These are phyloP conservation scores for Nothobranchius kuhntae DNA, from an alignment of 2,113 vertebrate genomes.

Conservation along the genomic window DNA sequence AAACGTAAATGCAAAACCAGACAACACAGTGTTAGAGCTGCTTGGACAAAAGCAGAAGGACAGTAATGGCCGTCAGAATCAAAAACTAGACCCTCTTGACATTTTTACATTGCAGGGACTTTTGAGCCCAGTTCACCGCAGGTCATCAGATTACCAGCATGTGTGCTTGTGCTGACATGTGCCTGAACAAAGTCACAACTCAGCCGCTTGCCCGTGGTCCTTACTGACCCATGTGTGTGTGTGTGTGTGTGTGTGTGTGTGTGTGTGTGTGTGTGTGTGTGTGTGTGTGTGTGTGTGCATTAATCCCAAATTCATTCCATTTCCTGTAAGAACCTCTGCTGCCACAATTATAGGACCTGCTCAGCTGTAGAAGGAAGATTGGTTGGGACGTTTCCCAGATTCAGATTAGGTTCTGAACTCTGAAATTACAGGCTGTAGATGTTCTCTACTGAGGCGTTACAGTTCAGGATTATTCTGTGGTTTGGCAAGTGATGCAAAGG, in stretches of 20 bases:
- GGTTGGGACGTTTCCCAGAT: slow-evolving; percentile 59
- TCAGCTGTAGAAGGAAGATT: slow-evolving; percentile 36
- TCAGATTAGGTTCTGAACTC: slow-evolving; percentile 57
- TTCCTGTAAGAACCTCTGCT: slow-evolving; percentile 15
- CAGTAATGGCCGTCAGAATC: slow-evolving; percentile 52
- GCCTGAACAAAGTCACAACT: slow-evolving; percentile 37
- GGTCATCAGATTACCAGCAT: slow-evolving; percentile 45
- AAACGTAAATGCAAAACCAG: too few relatives aligned
- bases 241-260: too few relatives aligned
- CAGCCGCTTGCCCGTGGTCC: too few relatives aligned
- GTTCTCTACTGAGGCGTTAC: slow-evolving; percentile 57
- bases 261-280: too few relatives aligned
- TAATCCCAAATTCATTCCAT: slow-evolving; percentile 34
- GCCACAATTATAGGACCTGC: slow-evolving; percentile 24
- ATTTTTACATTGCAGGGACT: slow-evolving; percentile 63
- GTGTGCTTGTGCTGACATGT: slow-evolving; percentile 40
- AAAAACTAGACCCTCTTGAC: slow-evolving; percentile 58
- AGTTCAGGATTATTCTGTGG: slow-evolving; percentile 63
- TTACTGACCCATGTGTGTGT: too few relatives aligned
- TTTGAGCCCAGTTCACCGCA: slow-evolving; percentile 32
- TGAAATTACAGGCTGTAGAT: slow-evolving; percentile 56
- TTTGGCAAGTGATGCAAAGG: slow-evolving; percentile 47
- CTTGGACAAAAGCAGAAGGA: slow-evolving; percentile 18
- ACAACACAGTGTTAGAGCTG: slow-evolving; percentile 30
- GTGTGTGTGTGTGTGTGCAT: background rate